Base-by-base conservation (phyloP, 2,797 vertebrate genomes). In the Scyliorhinus canicula region DNA sequence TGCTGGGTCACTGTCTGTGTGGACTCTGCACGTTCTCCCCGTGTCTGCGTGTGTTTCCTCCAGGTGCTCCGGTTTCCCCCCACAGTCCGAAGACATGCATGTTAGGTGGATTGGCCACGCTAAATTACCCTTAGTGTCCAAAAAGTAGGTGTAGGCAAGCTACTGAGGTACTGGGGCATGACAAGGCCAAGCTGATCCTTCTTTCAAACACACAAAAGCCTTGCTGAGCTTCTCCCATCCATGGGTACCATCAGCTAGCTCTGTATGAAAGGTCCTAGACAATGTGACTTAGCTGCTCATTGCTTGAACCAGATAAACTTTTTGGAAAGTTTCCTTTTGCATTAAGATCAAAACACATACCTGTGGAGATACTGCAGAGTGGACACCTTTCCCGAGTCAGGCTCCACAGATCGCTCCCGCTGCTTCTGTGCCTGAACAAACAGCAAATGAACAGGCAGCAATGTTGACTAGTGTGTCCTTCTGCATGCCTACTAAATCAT, bases 331-430 rank as follows among this genome's bases (percentile, higher is more conserved):
- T 26, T 65, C 9, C 8, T 9, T 63, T 91, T 60, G 14, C 16
- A 52, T 40, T 24, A 95, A n/a, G 6, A 85, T 24, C 5, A 63
- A 4, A 63, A 35, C 79, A 57, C 95, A 96, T 97, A 99, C 99
- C 99, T 99, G 97, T 99, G 99, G 96, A 99, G 97, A 96, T 98
- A 99, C 96, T 99, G 99, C 96, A 99, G 97, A 96, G 98, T 99
- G 95, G 99, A 99, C 12, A 99, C 98, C 96, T 99, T 99, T 95
- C 98, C 98, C 60, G 97, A 96, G 95, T 99, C 99, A 0, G 94
- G 96, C 63, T 99, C 99, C 95, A 98, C 96, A 96, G 97, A 95
- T 69, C 98, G 97, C 63, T 99, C 99, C 95, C 98, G 97, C 95
- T 98, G 98, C 95, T 99, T 99, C 99, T 99, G 97, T 93, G 79